These are phyloP conservation scores for Halisarca cf. caerulea DNA, from an alignment of 37 sponge, comb jelly and placozoan genomes.

Conservation along the genomic window DNA sequence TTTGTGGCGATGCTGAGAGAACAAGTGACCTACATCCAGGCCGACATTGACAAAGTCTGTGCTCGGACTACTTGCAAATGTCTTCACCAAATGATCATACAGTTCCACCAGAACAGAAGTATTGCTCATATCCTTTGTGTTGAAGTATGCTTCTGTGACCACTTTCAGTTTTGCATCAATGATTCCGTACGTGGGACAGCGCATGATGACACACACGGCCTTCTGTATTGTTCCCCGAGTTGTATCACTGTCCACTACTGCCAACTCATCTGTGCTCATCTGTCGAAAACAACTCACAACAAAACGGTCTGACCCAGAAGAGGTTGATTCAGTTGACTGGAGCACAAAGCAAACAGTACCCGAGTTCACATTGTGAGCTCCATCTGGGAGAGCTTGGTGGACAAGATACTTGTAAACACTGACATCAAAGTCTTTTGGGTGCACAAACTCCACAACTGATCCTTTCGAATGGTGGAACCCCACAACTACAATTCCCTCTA, in stretches of 20 bases:
- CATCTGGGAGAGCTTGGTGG: slow-evolving; percentile 75
- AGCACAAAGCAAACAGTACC: slow-evolving; percentile 69
- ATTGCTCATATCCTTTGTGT: slow-evolving; percentile 61
- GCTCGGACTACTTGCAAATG: not conserved
- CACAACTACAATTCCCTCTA: slow-evolving; percentile 28
- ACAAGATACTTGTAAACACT: slow-evolving; percentile 51
- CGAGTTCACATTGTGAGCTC: slow-evolving; percentile 69
- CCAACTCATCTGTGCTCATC: slow-evolving; percentile 40
- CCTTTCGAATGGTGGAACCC: slow-evolving; percentile 70
- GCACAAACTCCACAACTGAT: slow-evolving; percentile 55
- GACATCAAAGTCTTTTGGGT: slow-evolving; percentile 36
- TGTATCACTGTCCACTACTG: not conserved
- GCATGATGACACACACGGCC: slow-evolving; percentile 64
- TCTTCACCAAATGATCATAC: slow-evolving; percentile 34
- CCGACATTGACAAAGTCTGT: slow-evolving; percentile 2
- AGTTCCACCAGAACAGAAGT: slow-evolving; percentile 42
- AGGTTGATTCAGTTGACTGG: not conserved
- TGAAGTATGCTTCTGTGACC: slow-evolving; percentile 80
- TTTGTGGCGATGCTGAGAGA: slow-evolving; percentile 34
- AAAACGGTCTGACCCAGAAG: not conserved
- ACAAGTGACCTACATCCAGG: not conserved
- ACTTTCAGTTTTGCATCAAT: slow-evolving; percentile 66
- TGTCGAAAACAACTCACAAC: slow-evolving; percentile 77
- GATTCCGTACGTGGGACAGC: slow-evolving; percentile 46
- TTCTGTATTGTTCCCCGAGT: slow-evolving; percentile 75